Conservation (phyloP, 1,140 invertebrate genomes). For the Tetramorium alpestre region DNA sequence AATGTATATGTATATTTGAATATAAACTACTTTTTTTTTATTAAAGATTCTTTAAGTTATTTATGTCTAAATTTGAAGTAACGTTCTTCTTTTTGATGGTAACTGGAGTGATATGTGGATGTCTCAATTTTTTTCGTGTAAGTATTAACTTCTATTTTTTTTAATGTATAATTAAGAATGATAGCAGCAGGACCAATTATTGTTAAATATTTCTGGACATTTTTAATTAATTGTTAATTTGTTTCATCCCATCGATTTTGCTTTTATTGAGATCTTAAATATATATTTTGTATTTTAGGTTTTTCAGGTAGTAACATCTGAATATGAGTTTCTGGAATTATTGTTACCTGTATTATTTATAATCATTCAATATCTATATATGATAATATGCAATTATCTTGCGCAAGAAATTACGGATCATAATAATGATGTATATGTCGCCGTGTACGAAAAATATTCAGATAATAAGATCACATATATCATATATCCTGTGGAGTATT, state of each 20-base stretch:
- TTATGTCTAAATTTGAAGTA: not conserved
- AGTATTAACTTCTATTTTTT: not conserved
- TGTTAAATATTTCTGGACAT: not conserved
- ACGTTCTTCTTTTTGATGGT: not conserved
- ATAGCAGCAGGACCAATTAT: not conserved
- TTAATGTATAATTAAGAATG: not conserved
- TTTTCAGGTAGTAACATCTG: not conserved
- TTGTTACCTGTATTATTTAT: not conserved
- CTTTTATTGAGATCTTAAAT: not conserved
- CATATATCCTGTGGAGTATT: not conserved
- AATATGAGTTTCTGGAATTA: not conserved
- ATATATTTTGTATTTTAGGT: not conserved
- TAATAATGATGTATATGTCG: not conserved
- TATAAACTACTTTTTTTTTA: not conserved
- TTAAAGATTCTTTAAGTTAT: not conserved
- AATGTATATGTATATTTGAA: not conserved
- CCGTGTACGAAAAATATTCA: not conserved
- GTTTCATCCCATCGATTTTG: not conserved
- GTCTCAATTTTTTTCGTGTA: constrained; percentile 3
- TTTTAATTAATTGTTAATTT: not conserved
- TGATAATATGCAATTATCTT: not conserved
- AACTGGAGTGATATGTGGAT: not conserved
- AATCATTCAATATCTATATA: not conserved
- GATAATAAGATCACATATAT: not conserved
- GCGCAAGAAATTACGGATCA: not conserved